Evolutionary conservation across 2,113 vertebrate genomes (phyloP).

Genomic region (Hippocampus zosterae): DNA sequence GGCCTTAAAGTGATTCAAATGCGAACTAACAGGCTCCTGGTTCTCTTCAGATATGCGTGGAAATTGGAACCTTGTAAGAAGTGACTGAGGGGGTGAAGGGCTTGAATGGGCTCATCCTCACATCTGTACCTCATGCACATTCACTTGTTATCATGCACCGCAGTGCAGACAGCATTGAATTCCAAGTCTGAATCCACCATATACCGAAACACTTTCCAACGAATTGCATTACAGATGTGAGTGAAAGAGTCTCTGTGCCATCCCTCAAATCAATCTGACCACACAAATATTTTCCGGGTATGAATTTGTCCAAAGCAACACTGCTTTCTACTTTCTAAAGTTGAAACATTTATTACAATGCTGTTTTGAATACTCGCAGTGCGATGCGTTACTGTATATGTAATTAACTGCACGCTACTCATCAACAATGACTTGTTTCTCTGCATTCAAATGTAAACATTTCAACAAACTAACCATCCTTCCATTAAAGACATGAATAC

Average conservation of each 20-base stretch:
- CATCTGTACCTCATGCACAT: constrained; percentile 44
- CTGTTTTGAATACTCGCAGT: background rate
- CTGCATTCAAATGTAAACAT: background rate
- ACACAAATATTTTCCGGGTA: constrained; percentile 26
- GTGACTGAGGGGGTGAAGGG: constrained; percentile 15
- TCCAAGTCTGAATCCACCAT: constrained; percentile 36
- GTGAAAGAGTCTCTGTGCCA: constrained; percentile 25
- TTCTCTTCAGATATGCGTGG: constrained; percentile 19
- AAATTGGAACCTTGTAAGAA: constrained; percentile 50
- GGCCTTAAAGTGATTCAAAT: constrained; percentile 50
- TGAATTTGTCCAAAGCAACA: constrained; percentile 7
- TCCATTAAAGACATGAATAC: background rate
- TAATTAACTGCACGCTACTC: background rate
- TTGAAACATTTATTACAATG: background rate
- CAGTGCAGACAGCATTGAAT: constrained; percentile 35
- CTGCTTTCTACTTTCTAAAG: constrained; percentile 1
- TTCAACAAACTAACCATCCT: background rate
- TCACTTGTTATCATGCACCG: constrained; percentile 31
- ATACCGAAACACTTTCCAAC: constrained; percentile 41
- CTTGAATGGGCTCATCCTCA: constrained; percentile 31
- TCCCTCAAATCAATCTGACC: constrained; percentile 38
- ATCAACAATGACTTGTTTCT: background rate
- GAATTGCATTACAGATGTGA: constrained; percentile 40
- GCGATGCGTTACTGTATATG: background rate
- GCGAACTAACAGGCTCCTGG: constrained; percentile 20